Base-by-base conservation (phyloP, 37 sponge, comb jelly and placozoan species). In the Oopsacas minuta region DNA sequence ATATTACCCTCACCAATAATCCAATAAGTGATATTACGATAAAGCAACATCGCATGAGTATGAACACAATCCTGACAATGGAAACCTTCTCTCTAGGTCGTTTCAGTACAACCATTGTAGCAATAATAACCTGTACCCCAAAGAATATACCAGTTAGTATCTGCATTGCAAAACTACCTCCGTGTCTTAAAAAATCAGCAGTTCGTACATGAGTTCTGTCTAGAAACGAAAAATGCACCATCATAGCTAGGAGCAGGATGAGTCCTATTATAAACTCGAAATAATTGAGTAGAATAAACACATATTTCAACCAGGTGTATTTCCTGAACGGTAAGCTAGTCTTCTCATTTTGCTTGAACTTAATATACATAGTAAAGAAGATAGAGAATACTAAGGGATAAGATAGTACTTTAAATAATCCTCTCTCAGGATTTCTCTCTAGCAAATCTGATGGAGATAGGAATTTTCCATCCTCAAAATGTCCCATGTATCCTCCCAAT, bases 141-240 rank as follows among this genome's bases (percentile, higher is more conserved):
- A 61, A 61, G 30, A 32, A 61, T 3, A 61, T 34, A 61, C 22
- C 75, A 61, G 75, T 61, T 34, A 61, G 28, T 61, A 61, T 5
- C 75, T 61, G 75, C 75, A 61, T 61, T 61, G 22, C 30, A 61
- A 61, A 61, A 3, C 75, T 12, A n/a, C 75, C 75, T 61, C 75
- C 75, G 75, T 61, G 75, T 61, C 75, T 61, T 25, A 61, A 3
- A 12, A 20, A 61, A 61, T 61, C 75, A 3, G 75, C 75, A 25
- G 30, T 25, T n/a, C 30, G 20, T 5, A 61, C 75, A n/a, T 5
- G 22, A 5, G 75, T 61, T 3, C 28, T 34, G 75, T 61, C 75
- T n/a, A 61, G 75, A 61, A 32, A 61, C 75, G 75, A 61, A 34
- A n/a, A 25, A n/a, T 61, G 75, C 75, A 61, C 75, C 75, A 61